Evolutionary conservation across 37 sponge, comb jelly and placozoan genomes (phyloP).

Genomic region (Mnemiopsis leidyi): DNA sequence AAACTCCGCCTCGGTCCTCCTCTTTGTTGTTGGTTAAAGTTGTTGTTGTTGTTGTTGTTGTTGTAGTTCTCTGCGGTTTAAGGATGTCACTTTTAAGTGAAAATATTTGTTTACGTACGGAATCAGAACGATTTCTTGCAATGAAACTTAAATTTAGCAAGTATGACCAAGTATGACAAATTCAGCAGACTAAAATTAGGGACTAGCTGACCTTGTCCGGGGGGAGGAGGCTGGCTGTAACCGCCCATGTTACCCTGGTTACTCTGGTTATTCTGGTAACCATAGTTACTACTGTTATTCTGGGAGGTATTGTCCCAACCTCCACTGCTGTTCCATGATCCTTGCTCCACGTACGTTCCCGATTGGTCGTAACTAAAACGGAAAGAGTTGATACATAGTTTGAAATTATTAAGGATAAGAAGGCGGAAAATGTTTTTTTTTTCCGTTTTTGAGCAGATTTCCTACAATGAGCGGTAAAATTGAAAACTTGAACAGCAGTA

Average conservation of each 20-base stretch:
- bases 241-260: background rate
- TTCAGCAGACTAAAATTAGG: too few species aligned
- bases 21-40: too few species aligned
- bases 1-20: background rate
- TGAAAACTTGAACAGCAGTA: too few species aligned
- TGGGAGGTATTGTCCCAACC: background rate
- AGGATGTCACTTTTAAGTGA: background rate
- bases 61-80: background rate
- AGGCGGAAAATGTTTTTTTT: too few species aligned
- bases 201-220: background rate
- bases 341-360: constrained; percentile 31
- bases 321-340: background rate
- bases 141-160: too few species aligned
- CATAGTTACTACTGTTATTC: background rate
- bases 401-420: too few species aligned
- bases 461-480: too few species aligned
- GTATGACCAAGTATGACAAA: too few species aligned
- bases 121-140: too few species aligned
- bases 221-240: constrained; percentile 10
- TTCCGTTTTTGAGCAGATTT: too few species aligned
- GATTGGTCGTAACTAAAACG: background rate
- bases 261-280: background rate
- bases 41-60: background rate
- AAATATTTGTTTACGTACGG: too few species aligned
- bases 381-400: too few species aligned